Base-by-base conservation (phyloP, 2,797 vertebrate species). In the Chaetophractus vellerosus region DNA sequence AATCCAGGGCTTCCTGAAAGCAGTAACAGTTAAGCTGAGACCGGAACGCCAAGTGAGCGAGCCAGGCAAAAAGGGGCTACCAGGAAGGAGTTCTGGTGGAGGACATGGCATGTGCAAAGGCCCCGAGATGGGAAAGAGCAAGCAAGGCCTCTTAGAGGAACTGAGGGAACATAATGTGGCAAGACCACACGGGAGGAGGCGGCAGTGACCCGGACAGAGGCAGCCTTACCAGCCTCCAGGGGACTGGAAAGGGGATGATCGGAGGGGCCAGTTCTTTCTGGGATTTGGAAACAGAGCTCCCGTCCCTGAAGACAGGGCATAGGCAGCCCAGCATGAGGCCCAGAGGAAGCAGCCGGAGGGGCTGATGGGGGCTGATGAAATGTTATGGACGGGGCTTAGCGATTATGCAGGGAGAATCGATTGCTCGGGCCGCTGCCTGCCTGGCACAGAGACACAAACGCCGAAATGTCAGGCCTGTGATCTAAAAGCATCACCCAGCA, bases 391-490 rank as follows among this genome's bases (percentile, higher is more conserved):
- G 98, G 98, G 98, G 98, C 97, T 90, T 94, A 98, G 97, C 98
- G 98, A 98, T 98, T 98, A 98, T 97, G 98, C 98, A 98, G 98
- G 98, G 98, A 99, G 98, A 99, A 99, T 99, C 96, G 97, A 99
- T 99, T 99, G 98, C 98, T 80, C 71, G 2, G 97, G 98, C 98
- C 98, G 97, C 98, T 97, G 98, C 98, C 98, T 95, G 98, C 95
- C 98, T 98, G 99, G 99, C 98, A 98, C 98, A 97, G 98, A 98
- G 98, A 98, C 98, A 98, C 98, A 85, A 96, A 98, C 98, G 92
- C 98, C 31, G 82, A 99, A 99, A 99, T 99, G 99, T 99, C 99
- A 99, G 98, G 98, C 98, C 97, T 98, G 98, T 98, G 98, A 99
- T 98, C 98, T 98, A 98, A 23, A 85, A 90, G 96, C 75, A 0